Evolutionary conservation across 1,140 invertebrate species (phyloP).

Genomic region (Drosophila chauvacae): DNA sequence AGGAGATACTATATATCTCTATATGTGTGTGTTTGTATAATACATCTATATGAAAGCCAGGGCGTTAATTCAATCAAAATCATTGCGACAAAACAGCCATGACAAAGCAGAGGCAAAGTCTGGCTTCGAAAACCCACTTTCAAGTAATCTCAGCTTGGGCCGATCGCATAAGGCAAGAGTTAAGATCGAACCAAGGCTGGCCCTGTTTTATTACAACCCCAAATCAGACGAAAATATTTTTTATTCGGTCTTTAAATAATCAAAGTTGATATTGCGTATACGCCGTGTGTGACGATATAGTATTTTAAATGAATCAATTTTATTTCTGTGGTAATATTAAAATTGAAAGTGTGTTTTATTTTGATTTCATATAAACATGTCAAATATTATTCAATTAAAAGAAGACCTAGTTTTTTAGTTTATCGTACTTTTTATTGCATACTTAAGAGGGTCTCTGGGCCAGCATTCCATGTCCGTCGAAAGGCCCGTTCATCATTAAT

Average conservation of each 20-base stretch:
- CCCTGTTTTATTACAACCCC: background rate
- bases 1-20: slow-evolving; percentile 8
- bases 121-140: slow-evolving; percentile 32
- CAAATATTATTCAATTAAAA: background rate
- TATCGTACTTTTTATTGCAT: slow-evolving; percentile 18
- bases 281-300: background rate
- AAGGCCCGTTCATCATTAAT: background rate
- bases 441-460: slow-evolving; percentile 20
- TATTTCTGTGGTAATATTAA: background rate
- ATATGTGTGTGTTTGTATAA: background rate
- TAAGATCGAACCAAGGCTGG: slow-evolving; percentile 26
- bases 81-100: slow-evolving; percentile 64
- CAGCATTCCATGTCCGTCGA: background rate
- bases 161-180: background rate
- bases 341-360: background rate
- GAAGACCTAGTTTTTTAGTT: no score
- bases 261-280: slow-evolving; percentile 17
- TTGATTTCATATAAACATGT: background rate
- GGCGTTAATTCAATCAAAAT: slow-evolving; percentile 81
- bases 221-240: background rate
- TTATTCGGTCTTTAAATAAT: background rate
- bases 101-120: slow-evolving; percentile 40
- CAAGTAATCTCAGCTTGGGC: slow-evolving; percentile 3
- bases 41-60: slow-evolving; percentile 40
- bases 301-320: background rate